phyloP scores from a whole-genome alignment of 1,140 invertebrate genomes.

The Batillaria attramentaria region DNA sequence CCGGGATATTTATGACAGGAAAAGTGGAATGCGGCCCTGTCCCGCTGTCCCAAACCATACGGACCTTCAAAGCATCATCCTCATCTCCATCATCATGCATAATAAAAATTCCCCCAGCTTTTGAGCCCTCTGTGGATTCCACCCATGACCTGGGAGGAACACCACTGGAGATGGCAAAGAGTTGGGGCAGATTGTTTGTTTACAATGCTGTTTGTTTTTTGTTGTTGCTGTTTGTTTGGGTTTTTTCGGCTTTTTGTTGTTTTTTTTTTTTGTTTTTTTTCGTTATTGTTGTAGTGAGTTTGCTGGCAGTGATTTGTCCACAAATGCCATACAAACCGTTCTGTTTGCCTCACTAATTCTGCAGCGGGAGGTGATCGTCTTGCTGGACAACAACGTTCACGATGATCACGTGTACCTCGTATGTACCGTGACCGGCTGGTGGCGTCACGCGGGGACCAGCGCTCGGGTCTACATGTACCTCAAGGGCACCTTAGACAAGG shows the following conservation, averaged over 20 bases:
- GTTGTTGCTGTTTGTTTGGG: background rate
- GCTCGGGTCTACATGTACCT: slow-evolving; percentile 51
- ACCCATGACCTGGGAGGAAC: no score
- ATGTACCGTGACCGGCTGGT: slow-evolving; percentile 51
- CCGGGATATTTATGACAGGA: no score
- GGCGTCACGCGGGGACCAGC: slow-evolving; percentile 51
- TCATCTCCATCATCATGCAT: no score
- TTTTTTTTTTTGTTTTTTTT: background rate
- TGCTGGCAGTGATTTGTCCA: background rate
- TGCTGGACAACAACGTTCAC: slow-evolving; percentile 34
- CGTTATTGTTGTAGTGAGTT: background rate
- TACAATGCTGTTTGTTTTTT: no score
- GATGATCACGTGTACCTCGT: slow-evolving; percentile 47
- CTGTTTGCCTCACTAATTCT: no score
- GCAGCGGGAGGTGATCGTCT: slow-evolving; percentile 33
- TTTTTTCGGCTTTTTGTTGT: background rate
- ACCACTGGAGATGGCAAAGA: no score
- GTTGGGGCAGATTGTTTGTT: background rate
- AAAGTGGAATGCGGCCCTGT: no score
- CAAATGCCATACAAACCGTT: no score
- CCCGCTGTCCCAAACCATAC: no score
- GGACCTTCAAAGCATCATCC: no score
- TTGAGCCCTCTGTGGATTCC: no score
- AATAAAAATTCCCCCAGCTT: no score
- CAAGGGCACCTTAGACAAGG: slow-evolving; percentile 22